Conservation (phyloP, 2,888 invertebrate genomes). For the Pterostichus madidus region DNA sequence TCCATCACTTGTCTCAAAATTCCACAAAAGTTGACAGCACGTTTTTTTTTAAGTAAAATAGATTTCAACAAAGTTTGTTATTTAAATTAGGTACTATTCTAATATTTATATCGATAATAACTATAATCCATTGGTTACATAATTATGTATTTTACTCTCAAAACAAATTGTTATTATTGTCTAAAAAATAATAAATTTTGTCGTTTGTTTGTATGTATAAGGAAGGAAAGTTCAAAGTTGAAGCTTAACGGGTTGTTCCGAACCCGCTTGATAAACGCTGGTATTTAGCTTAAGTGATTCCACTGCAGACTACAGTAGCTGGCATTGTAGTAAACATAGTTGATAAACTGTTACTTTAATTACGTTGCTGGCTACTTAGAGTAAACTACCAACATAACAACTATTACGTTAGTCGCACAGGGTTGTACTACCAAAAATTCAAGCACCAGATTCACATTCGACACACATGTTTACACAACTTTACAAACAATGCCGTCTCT, state of each 20-base stretch:
- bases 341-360: slow-evolving; percentile 40
- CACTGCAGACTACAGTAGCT: neutral
- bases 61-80: too few relatives aligned
- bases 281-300: slow-evolving; percentile 12
- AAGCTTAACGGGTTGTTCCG: neutral
- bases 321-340: slow-evolving; percentile 32
- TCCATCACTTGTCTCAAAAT: too few relatives aligned
- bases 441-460: too few relatives aligned
- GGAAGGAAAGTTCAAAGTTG: slow-evolving; percentile 9
- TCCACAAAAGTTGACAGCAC: too few relatives aligned
- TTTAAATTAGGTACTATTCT: neutral
- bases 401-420: slow-evolving; percentile 13
- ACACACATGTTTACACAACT: too few relatives aligned
- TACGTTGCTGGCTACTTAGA: slow-evolving; percentile 16
- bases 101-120: neutral
- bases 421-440: too few relatives aligned
- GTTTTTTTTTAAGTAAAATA: too few relatives aligned
- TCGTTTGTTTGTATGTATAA: neutral
- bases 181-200: neutral
- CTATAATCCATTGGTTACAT: neutral
- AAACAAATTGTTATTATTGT: neutral
- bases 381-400: slow-evolving; percentile 17
- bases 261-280: slow-evolving; percentile 2
- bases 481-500: too few relatives aligned
- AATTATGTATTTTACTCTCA: too few relatives aligned